Conservation (phyloP, 2,113 vertebrate genomes). For the Bettongia penicillata region DNA sequence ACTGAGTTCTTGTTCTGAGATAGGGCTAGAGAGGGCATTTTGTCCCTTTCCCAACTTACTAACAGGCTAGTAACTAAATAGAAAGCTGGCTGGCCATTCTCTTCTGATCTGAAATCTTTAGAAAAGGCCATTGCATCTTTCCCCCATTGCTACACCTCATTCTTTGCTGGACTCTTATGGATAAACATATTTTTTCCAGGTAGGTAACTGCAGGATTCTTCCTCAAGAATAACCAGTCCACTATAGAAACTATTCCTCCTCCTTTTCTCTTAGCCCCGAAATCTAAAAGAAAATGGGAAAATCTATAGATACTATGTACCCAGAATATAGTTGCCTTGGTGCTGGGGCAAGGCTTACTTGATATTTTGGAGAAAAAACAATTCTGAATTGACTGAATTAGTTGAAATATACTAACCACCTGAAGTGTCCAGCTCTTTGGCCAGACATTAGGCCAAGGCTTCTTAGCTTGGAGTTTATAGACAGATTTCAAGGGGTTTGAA, state of each 20-base stretch:
- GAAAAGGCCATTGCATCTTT: not conserved
- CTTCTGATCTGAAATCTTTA: not conserved
- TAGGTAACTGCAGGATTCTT: not conserved
- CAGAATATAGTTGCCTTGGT: not conserved
- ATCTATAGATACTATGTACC: not conserved
- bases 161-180: not conserved
- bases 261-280: not conserved
- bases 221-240: not conserved
- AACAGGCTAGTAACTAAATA: not conserved
- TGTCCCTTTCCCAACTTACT: not conserved
- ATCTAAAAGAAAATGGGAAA: not conserved
- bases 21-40: constrained; percentile 1
- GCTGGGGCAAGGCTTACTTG: not conserved
- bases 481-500: not conserved
- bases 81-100: not conserved
- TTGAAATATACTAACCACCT: not conserved
- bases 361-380: not conserved
- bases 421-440: not conserved
- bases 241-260: not conserved
- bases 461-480: not conserved
- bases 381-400: not conserved
- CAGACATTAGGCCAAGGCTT: not conserved
- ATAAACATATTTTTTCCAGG: not conserved
- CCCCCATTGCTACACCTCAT: not conserved
- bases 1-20: constrained; percentile 21